Conservation (phyloP, 2,113 vertebrate genomes). For the Daubentonia madagascariensis region DNA sequence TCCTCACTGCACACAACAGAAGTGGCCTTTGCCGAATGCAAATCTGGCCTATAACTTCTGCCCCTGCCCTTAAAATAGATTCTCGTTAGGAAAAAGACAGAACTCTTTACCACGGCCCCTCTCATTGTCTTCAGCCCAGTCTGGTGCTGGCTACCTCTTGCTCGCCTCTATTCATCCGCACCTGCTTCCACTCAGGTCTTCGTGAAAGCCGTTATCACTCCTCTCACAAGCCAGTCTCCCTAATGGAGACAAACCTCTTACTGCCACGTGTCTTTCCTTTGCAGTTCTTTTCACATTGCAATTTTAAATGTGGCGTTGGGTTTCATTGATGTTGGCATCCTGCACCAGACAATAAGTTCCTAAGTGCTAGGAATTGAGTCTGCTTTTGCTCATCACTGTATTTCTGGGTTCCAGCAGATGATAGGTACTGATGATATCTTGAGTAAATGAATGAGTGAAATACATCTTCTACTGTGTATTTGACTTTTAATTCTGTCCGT, state of each 20-base stretch:
- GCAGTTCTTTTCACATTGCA: neutral
- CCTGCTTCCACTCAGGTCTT: constrained; percentile 3
- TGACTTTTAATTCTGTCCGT: neutral
- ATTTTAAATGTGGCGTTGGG: neutral
- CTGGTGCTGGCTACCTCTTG: neutral
- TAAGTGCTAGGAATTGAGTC: neutral
- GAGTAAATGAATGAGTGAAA: neutral
- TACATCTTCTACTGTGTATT: neutral
- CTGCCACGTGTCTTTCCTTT: neutral
- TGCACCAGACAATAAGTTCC: neutral
- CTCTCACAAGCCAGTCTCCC: neutral
- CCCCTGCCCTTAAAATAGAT: neutral
- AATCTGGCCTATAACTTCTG: neutral
- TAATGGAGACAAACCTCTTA: neutral
- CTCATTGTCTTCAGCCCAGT: neutral
- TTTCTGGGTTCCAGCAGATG: neutral
- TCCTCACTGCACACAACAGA: neutral
- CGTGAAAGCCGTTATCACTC: neutral
- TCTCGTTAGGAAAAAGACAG: neutral
- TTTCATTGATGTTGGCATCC: neutral
- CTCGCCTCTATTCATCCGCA: neutral
- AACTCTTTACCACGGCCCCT: neutral
- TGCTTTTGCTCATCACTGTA: neutral
- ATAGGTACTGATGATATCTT: neutral
- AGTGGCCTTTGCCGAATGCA: constrained; percentile 35